Evolutionary conservation across 2,797 vertebrate species (phyloP).

Genomic region (Orestias chungarensis): DNA sequence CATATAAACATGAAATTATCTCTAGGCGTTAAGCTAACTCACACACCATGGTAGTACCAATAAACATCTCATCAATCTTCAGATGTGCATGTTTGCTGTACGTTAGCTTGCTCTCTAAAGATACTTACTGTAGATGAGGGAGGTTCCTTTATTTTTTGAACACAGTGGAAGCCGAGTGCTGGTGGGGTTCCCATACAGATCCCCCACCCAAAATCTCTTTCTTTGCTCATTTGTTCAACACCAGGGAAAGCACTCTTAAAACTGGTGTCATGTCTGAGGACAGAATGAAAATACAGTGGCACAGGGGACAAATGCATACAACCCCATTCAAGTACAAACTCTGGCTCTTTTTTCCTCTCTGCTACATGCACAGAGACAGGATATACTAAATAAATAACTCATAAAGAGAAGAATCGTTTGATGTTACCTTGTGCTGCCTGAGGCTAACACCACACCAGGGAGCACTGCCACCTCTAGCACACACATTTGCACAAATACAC

Average conservation of each 20-base stretch:
- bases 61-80: slow-evolving; percentile 50
- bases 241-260: slow-evolving; percentile 49
- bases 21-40: slow-evolving; percentile 37
- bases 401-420: slow-evolving; percentile 77
- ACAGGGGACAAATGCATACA: slow-evolving; percentile 59
- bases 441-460: slow-evolving; percentile 76
- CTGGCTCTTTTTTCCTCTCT: slow-evolving; percentile 26
- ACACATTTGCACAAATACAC: slow-evolving; percentile 31
- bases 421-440: slow-evolving; percentile 80
- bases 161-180: slow-evolving; percentile 48
- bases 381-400: slow-evolving; percentile 75
- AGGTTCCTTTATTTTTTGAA: slow-evolving; percentile 62
- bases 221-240: slow-evolving; percentile 44
- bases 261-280: slow-evolving; percentile 51
- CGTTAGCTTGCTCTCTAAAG: slow-evolving; percentile 45
- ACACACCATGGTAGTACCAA: slow-evolving; percentile 59
- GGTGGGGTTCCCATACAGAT: slow-evolving; percentile 42
- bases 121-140: slow-evolving; percentile 35
- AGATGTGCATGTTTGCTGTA: slow-evolving; percentile 43
- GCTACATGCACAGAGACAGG: slow-evolving; percentile 24
- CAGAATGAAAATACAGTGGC: slow-evolving; percentile 55
- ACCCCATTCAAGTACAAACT: slow-evolving; percentile 45
- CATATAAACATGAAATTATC: slow-evolving; percentile 21
- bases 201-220: slow-evolving; percentile 33
- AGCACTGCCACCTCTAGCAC: slow-evolving; percentile 52